Base-by-base conservation (phyloP, 1,140 invertebrate species). In the Lanistes nyassanus region DNA sequence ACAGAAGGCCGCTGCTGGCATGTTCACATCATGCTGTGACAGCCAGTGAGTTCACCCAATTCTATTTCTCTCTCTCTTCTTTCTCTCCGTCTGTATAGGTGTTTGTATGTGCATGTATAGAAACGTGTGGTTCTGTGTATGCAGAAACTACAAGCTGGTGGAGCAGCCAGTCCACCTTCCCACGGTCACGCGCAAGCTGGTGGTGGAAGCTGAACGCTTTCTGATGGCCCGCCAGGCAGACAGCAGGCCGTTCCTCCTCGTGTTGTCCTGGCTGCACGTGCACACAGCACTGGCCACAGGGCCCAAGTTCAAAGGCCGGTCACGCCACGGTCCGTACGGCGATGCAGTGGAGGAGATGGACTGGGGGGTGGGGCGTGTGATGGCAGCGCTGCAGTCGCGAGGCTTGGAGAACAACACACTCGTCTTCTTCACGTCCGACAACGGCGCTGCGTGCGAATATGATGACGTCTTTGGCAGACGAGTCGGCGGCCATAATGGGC, bases 361-460 rank as follows among this genome's bases (percentile, higher is more conserved):
- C 77, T 85, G 87, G 80, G 85, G 84, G 16, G 88, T 90, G 66
- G 90, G 89, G 0, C 72, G 82, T 36, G 89, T 91, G n/a, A 39
- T 91, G 60, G 74, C 84, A 9, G 79, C 80, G 6, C 69, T 91
- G 19, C 74, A 80, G 3, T 42, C 78, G 31, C 73, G 81, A 26
- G 79, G 78, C 4, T 75, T 89, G 21, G 80, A 66, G 11, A 85
- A 89, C 55, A 88, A 90, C 72, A 91, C 90, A 4, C 81, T 91
- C 60, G 87, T 91, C 0, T 89, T 90, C 75, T 90, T 91, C 73
- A 88, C 89, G 1, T 90, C 89, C 11, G 90, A 91, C 80, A 91
- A 91, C 82, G 90, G 90, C 9, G 89, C 78, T 23, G 88, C 90
- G 78, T 60, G 90, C 26, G 88, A 90, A 80, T 88, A 90, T 76